A percentile compares a stretch with the other conserved stretches of the same genome.
Evolutionary conservation across 2,888 invertebrate genomes (phyloP).

Genomic region (Priocnemis perturbator): DNA sequence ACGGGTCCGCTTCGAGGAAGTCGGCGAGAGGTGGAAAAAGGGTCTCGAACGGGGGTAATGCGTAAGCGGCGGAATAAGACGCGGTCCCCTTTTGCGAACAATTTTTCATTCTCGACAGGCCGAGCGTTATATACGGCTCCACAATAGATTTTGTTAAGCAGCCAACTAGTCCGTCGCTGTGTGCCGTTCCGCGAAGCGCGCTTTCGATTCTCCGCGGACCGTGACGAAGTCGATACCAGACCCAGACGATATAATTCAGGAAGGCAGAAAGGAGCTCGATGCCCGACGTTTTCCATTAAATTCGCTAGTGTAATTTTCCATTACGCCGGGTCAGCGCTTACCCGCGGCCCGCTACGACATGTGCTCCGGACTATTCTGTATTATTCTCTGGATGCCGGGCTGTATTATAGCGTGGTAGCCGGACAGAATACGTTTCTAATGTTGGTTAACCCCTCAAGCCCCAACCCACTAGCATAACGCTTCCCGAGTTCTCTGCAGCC

Average conservation of each 20-base stretch:
- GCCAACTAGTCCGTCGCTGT: conserved; percentile 29
- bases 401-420: no score
- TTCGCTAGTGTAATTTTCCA: conserved; percentile 42
- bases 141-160: conserved; percentile 48
- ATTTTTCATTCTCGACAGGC: conserved; percentile 4
- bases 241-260: conserved; percentile 30
- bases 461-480: no score
- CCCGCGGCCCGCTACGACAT: conserved; percentile 2
- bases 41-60: no score
- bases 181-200: conserved; percentile 19
- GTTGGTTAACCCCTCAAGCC: no score
- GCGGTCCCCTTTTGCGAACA: not conserved
- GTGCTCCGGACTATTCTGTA: no score
- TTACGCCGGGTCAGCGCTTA: conserved; percentile 27
- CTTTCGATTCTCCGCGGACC: conserved; percentile 37
- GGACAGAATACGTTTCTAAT: no score
- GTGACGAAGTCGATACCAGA: conserved; percentile 48
- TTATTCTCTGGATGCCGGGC: no score
- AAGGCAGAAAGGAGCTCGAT: conserved; percentile 19
- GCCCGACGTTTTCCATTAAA: conserved; percentile 46
- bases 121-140: conserved; percentile 30
- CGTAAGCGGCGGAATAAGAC: no score
- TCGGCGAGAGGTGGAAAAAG: no score
- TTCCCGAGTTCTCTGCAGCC: no score
- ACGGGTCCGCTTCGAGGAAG: no score